Base-by-base conservation (phyloP, 2,888 invertebrate species). In the Lagria hirta region DNA sequence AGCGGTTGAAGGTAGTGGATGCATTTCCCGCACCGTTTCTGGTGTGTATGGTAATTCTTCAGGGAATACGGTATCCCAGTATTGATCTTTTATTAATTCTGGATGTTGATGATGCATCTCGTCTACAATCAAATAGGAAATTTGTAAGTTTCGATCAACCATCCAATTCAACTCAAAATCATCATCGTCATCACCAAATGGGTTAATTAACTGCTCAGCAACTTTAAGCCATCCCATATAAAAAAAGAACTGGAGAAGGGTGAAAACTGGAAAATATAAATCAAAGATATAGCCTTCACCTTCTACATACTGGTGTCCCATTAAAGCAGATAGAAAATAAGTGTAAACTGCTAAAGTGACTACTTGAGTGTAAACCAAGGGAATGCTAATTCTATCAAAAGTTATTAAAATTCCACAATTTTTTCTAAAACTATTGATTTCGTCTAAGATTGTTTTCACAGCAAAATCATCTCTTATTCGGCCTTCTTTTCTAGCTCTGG, bases 61-160 rank as follows among this genome's bases (percentile, higher is more conserved):
- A 0, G 91, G 91, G 67, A 90, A 87, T 49, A 91, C 83, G 64
- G 90, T 86, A 64, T 93, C 92, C 93, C 93, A 93, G 65, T 92
- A 93, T 66, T 92, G 91, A 75, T 93, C 93, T 53, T 80, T 82
- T 30, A 92, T 83, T 45, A 93, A 72, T 68, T 91, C 87, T 0
- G 93, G 93, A 74, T 92, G 91, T 62, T 91, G 89, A 69, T 91
- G 87, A 67, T 93, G 92, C 91, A 93, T 92, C 73, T 92, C 93
- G 66, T 94, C 93, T 18, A 94, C 93, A 57, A 93, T 92, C 68
- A 93, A 78, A 72, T 92, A 93, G 7, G 91, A 88, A n/a, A 92
- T 30, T 10, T 37, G 86, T 48, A 89, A 74, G 73, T 90, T 91
- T 59, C 94, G 80, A 70, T 95, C 94, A 35, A 95, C 86, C 73